phyloP scores from a whole-genome alignment of 2,888 invertebrate genomes.

The Spodoptera picta region DNA sequence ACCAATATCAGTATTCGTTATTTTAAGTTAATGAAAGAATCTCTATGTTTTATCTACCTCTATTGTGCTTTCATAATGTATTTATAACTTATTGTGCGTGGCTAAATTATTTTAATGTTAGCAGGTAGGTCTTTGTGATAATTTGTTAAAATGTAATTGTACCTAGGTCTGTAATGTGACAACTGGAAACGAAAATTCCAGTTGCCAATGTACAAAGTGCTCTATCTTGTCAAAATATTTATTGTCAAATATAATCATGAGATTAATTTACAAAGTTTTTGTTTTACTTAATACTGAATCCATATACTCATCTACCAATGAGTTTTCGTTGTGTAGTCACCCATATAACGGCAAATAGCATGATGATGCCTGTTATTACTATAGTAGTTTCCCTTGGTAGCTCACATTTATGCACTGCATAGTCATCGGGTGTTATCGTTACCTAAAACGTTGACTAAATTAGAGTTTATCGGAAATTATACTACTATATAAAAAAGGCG shows the following conservation, averaged over 20 bases:
- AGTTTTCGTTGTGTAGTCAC: slow-evolving; percentile 54
- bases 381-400: slow-evolving; percentile 77
- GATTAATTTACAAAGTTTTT: slow-evolving; percentile 66
- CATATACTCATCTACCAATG: slow-evolving; percentile 57
- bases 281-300: slow-evolving; percentile 46
- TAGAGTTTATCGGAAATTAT: no score
- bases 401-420: slow-evolving; percentile 75
- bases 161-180: slow-evolving; percentile 49
- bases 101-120: slow-evolving; percentile 68
- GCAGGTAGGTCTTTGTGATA: slow-evolving; percentile 80
- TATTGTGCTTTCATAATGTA: slow-evolving; percentile 80
- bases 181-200: slow-evolving; percentile 44
- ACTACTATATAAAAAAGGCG: no score
- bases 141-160: slow-evolving; percentile 66
- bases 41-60: slow-evolving; percentile 87
- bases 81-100: slow-evolving; percentile 79
- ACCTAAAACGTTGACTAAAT: slow-evolving; percentile 65
- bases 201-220: slow-evolving; percentile 81
- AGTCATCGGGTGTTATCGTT: slow-evolving; percentile 69
- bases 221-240: slow-evolving; percentile 88
- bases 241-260: slow-evolving; percentile 84
- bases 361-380: slow-evolving; percentile 65
- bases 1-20: slow-evolving; percentile 86
- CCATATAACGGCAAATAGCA: slow-evolving; percentile 60
- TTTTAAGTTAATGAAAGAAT: slow-evolving; percentile 80